Evolutionary conservation across 2,797 vertebrate genomes (phyloP), one percentile per base, ranked within the genome.

Genomic region (Acanthurus lineatus): DNA sequence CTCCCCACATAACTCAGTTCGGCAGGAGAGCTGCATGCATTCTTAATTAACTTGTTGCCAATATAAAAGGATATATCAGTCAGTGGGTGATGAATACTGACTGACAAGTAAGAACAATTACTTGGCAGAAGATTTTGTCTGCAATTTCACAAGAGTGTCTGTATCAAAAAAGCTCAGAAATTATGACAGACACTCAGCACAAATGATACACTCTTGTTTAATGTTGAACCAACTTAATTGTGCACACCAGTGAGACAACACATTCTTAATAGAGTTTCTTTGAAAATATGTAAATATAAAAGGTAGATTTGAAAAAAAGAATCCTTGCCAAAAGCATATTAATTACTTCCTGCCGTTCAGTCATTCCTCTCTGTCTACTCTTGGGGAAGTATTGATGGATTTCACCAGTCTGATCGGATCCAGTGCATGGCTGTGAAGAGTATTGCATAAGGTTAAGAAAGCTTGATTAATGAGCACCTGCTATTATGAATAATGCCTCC

Each of bases 331-430:
- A 58, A 69, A 65, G 53, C 17, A 54, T 81, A 88, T 80, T 25
- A 75, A 91, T 81, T 75, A 25, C 44, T 75, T 70, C 20, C 49
- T 56, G 64, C n/a, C 45, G 17, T 40, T 44, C 44, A 17, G 9
- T 64, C 35, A 64, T 53, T 49, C 61, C 22, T 51, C 49, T 58
- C 6, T 9, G 6, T 77, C 35, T 77, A 68, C 81, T 82, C 76
- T 76, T 9, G 14, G 64, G 72, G 57, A 28, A 78, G 54, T 84
- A 87, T 82, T 74, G 71, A 85, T 83, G 67, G 74, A 64, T 83
- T 76, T 72, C 54, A 56, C 48, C 59, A 65, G 4, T 76, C 69
- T 66, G 32, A 49, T 59, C 47, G 69, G 45, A 64, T 57, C 70
- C 22, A 64, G 14, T 59, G 22, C 66, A 22, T 16, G 28, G 69